These are phyloP conservation scores for Heterohyrax brucei DNA, from an alignment of 2,797 vertebrate genomes.

Conservation along the genomic window DNA sequence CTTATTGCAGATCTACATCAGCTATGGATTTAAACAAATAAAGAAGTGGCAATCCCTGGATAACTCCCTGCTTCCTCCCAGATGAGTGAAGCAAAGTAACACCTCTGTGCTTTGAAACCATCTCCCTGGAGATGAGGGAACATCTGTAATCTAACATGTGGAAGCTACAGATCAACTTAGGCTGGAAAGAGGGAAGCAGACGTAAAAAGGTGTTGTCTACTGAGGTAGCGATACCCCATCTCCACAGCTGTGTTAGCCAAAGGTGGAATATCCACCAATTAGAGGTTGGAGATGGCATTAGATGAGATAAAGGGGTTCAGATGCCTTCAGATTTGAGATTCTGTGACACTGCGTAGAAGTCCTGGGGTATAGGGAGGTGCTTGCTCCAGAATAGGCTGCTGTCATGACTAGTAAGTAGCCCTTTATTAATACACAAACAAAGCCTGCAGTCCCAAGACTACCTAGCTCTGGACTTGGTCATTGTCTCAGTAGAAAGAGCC, in stretches of 20 bases:
- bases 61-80: neutral
- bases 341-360: neutral
- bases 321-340: neutral
- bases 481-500: neutral
- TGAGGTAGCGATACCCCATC: neutral
- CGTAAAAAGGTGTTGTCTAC: neutral
- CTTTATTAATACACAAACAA: neutral
- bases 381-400: neutral
- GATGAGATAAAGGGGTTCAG: neutral
- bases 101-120: neutral
- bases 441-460: neutral
- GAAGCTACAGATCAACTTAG: neutral
- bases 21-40: neutral
- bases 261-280: neutral
- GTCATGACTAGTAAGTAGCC: neutral
- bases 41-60: neutral
- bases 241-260: neutral
- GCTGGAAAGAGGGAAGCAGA: neutral
- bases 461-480: neutral
- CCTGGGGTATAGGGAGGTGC: neutral
- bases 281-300: neutral
- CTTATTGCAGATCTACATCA: neutral
- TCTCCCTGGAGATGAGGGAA: neutral
- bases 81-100: neutral
- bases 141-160: neutral